Conservation (phyloP, 2,888 invertebrate species). For the Meloe dianella region DNA sequence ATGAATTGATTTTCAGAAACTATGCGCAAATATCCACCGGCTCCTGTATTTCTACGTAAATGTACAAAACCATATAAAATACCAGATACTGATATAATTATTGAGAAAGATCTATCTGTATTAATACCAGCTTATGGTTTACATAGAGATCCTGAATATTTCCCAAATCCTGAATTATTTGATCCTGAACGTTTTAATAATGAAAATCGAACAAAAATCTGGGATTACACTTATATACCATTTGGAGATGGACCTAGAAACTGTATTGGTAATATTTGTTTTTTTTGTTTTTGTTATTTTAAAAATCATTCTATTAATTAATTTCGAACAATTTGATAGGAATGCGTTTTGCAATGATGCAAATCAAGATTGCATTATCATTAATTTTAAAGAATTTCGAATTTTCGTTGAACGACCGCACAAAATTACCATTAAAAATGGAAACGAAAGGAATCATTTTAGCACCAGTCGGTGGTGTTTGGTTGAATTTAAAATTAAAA, state of each 20-base stretch:
- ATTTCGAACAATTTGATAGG: no score
- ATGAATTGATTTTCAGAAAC: constrained; percentile 59
- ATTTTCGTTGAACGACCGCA: constrained; percentile 52
- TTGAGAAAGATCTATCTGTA: constrained; percentile 63
- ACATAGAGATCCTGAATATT: constrained; percentile 66
- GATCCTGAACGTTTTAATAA: constrained; percentile 66
- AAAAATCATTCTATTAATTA: constrained; percentile 9
- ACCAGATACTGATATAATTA: constrained; percentile 59
- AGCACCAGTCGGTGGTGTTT: constrained; percentile 55
- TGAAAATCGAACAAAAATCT: constrained; percentile 57
- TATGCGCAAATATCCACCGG: constrained; percentile 66
- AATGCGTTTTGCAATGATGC: constrained; percentile 63
- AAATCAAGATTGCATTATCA: constrained; percentile 63
- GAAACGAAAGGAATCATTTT: constrained; percentile 57
- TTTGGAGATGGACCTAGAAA: constrained; percentile 66
- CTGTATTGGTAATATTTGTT: constrained; percentile 61
- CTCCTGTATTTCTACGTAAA: constrained; percentile 61
- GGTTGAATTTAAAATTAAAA: constrained; percentile 50
- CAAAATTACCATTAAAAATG: constrained; percentile 55
- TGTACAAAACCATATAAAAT: constrained; percentile 63
- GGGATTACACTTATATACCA: constrained; percentile 62
- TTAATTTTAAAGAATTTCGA: constrained; percentile 58
- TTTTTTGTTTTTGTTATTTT: neutral
- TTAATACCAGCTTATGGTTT: constrained; percentile 65
- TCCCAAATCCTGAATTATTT: constrained; percentile 64